These are phyloP conservation scores for Drosophila nebulosa DNA, from an alignment of 1,140 invertebrate species.

Conservation along the genomic window DNA sequence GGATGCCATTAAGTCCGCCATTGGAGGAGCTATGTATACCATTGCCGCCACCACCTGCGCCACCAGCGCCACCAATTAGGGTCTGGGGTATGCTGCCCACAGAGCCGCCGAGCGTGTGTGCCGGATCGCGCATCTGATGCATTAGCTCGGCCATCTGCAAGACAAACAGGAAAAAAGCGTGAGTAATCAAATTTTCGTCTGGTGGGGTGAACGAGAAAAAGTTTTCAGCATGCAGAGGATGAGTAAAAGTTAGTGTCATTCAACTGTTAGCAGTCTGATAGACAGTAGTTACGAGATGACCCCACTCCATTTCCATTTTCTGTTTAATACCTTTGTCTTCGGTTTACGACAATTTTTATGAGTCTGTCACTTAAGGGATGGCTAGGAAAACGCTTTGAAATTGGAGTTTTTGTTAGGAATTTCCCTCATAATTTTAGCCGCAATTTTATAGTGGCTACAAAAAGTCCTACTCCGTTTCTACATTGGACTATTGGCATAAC, in stretches of 20 bases:
- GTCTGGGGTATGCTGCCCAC: slow-evolving; percentile 80
- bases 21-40: slow-evolving; percentile 35
- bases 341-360: slow-evolving; percentile 60
- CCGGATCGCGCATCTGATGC: slow-evolving; percentile 80
- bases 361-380: slow-evolving; percentile 40
- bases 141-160: slow-evolving; percentile 80
- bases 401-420: slow-evolving; percentile 8
- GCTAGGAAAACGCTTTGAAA: background rate
- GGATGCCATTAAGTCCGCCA: slow-evolving; percentile 55
- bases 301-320: slow-evolving; percentile 9
- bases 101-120: slow-evolving; percentile 76
- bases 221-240: slow-evolving; percentile 28
- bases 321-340: slow-evolving; percentile 44
- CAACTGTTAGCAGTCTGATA: slow-evolving; percentile 8
- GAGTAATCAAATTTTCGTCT: slow-evolving; percentile 4
- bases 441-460: slow-evolving; percentile 21
- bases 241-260: slow-evolving; percentile 16
- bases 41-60: slow-evolving; percentile 7
- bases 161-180: background rate
- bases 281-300: background rate
- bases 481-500: background rate
- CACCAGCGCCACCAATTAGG: slow-evolving; percentile 62
- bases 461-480: background rate
- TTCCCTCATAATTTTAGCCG: slow-evolving; percentile 21
- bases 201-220: background rate